phyloP scores from a whole-genome alignment of 1,140 invertebrate genomes.

The Cyclina sinensis region DNA sequence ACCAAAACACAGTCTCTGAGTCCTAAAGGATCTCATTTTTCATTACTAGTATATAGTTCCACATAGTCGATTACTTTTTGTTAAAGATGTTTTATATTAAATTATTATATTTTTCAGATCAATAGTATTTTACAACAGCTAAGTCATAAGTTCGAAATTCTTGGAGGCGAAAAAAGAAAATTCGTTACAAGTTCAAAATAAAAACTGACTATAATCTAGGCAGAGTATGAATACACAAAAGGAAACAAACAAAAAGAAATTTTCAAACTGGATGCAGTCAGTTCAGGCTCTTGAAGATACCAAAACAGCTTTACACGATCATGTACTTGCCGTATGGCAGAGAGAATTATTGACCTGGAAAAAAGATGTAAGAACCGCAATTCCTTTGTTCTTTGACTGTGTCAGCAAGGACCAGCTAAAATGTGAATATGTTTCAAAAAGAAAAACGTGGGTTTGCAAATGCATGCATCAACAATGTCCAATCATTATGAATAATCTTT shows the following conservation, averaged over 20 bases:
- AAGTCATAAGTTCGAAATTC: no score
- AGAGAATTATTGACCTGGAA: background rate
- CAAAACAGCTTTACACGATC: background rate
- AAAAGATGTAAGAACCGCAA: background rate
- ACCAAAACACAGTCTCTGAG: no score
- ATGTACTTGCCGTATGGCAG: background rate
- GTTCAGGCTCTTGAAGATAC: background rate
- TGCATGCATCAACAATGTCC: background rate
- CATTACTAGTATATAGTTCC: no score
- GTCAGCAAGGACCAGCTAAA: background rate
- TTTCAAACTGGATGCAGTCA: background rate
- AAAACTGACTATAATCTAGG: no score
- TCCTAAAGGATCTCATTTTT: no score
- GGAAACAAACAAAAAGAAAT: background rate
- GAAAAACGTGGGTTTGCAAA: background rate
- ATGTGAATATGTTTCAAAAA: background rate
- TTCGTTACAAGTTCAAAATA: no score
- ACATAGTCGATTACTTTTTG: no score
- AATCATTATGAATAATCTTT: background rate
- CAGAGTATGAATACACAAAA: no score
- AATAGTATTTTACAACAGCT: no score
- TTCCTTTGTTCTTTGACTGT: background rate
- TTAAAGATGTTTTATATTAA: no score
- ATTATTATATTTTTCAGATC: no score
- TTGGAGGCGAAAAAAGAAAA: no score